Base-by-base conservation (phyloP, 2,888 invertebrate species). In the Thereva unica region DNA sequence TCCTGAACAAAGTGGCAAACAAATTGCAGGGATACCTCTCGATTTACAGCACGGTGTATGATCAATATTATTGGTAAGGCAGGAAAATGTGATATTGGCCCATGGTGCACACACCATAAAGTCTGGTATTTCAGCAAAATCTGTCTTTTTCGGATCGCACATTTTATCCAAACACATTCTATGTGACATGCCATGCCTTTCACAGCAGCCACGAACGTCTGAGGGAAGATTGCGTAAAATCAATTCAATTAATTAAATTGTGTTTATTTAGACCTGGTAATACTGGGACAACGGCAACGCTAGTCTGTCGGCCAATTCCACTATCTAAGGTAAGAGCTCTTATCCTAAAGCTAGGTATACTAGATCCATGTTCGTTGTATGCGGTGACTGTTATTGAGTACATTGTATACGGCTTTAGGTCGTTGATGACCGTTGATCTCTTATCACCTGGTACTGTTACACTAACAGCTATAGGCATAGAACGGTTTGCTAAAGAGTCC, bases 21-120 rank as follows among this genome's bases (percentile, higher is more conserved):
- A 93, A 0, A 87, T 81, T 0, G 87, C 85, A 0, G 92, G 92
- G 40, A 93, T 83, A 0, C 92, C 92, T 59, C 91, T 81, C 0
- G 88, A 85, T 37, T 85, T 83, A 76, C 93, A 93, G 80, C 93
- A 93, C 0, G 89, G 87, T 0, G 91, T 89, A 78, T 93, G 93
- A 81, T 93, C 92, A 75, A 89, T 84, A 1, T 89, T 89, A 72
- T 92, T 91, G 50, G 91, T 88, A 67, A 93, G 82, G 74, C 93
- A 93, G 7, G 87, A 86, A 77, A 93, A 92, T 1, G 92, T 91
- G 38, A 88, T 87, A 4, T 89, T 86, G 0, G 92, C 91, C 92
- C 92, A 93, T 0, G 93, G 93, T 0, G 93, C 93, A 79, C 93
- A 93, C 49, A 93, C 92, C 91, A 93, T 92, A 76, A 93, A 83